These are phyloP conservation scores for Trachelipus rathkii DNA, from an alignment of 1,140 invertebrate genomes.

Conservation along the genomic window DNA sequence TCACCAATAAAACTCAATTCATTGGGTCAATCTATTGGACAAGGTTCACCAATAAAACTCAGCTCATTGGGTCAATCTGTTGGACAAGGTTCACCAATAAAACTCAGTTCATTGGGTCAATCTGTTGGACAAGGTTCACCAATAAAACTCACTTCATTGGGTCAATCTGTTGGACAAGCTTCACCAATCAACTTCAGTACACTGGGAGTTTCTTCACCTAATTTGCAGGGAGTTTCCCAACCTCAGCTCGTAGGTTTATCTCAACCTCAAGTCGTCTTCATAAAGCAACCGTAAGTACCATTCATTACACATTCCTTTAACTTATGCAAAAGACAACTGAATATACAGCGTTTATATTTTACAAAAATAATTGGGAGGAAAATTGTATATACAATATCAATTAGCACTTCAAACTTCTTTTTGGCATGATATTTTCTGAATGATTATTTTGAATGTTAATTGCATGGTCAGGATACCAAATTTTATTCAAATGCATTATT, in stretches of 20 bases:
- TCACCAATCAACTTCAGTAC: background rate
- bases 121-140: background rate
- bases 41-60: background rate
- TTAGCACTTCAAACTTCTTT: too few species aligned
- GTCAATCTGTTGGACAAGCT: too few species aligned
- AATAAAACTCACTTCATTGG: background rate
- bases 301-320: too few species aligned
- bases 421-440: too few species aligned
- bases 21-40: background rate
- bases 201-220: background rate
- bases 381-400: too few species aligned
- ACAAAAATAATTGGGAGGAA: too few species aligned
- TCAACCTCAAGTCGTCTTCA: background rate
- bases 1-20: background rate
- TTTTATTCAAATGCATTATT: too few species aligned
- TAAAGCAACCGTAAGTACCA: background rate
- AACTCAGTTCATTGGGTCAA: background rate
- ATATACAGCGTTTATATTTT: too few species aligned
- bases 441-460: too few species aligned
- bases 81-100: background rate
- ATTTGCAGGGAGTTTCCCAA: background rate
- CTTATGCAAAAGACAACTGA: too few species aligned
- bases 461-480: too few species aligned
- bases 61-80: background rate
- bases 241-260: background rate